Base-by-base conservation (phyloP, 2,797 vertebrate species). In the Eulemur coronatus region DNA sequence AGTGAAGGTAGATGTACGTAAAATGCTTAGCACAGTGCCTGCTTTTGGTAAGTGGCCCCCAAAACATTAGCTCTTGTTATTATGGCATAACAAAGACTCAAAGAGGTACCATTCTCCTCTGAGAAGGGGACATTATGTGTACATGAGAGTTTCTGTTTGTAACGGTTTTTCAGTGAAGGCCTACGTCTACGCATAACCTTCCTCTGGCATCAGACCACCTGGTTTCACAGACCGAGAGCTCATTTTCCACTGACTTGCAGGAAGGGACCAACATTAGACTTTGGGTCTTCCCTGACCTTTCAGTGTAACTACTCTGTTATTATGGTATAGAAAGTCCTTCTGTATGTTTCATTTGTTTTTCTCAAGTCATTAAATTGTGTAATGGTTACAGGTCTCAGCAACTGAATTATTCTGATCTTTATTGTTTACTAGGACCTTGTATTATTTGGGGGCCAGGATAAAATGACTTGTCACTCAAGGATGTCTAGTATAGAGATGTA, bases 381-480 rank as follows among this genome's bases (percentile, higher is more conserved):
- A 73, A 84, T 91, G 93, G 24, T n/a, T 41, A 8, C 6, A 28
- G 30, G 9, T 38, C 41, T 93, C 65, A 20, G 57, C 22, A 57
- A 85, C 5, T 61, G 24, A 84, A 65, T 75, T 80, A 63, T 85
- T 96, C 59, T 95, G 33, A 61, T 85, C 6, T 73, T 90, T 91
- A 75, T 43, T 85, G 7, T 38, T 87, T 79, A 65, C 33, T 73
- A 75, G 85, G 18, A 43, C 8, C 22, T 85, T 35, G 2, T 35
- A 55, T 70, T 92, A 93, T 81, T 72, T 95, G 10, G 55, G 28
- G 72, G 26, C 57, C 63, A 85, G 15, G 13, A 88, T 94, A 82
- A 92, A 97, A 94, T 91, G 61, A 72, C 24, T 69, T 84, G 13
- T 63, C 22, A 63, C 9, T 41, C 5, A 46, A 78, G 43, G 26